Base-by-base conservation (phyloP, 2,888 invertebrate genomes). In the Podabrus alpinus region DNA sequence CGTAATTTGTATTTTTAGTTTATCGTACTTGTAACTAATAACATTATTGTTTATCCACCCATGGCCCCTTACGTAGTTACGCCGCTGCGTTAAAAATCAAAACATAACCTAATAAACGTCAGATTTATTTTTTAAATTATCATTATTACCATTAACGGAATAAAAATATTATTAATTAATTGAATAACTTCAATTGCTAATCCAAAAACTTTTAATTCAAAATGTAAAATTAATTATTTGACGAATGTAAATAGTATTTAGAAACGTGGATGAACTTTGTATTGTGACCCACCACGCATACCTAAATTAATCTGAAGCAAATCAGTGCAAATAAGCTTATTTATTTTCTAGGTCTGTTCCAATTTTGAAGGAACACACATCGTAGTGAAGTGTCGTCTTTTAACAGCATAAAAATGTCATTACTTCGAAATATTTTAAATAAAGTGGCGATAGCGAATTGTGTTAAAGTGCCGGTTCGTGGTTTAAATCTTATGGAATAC, bases 401-500 rank as follows among this genome's bases (percentile, higher is more conserved):
- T 45, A 45, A n/a, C n/a, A n/a, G n/a, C 45, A 5, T 45, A 45
- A 45, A 45, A 45, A 45, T 45, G 45, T n/a, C 45, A n/a, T 45
- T 45, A 45, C 45, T 45, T n/a, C 45, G 45, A 45, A 45, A n/a
- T 45, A 45, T 45, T 45, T 45, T 45, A 45, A 45, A 45, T n/a
- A 45, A 45, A n/a, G 45, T 45, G 45, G n/a, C 45, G n/a, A 45
- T 45, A n/a, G n/a, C 45, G 45, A 45, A 45, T n/a, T 45, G 45
- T n/a, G n/a, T n/a, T 45, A n/a, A n/a, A 7, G 45, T 45, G 45
- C 84, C 85, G 59, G 83, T 83, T 5, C 90, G 98, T 80, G 90
- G 92, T 84, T 90, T 99, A 72, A 99, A 99, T 89, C 90, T 99
- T 59, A 92, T 99, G 85, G 99, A 99, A 88, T 99, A 95, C 86